Base-by-base conservation (phyloP, 1,140 invertebrate genomes). In the Drosophila neocordata region DNA sequence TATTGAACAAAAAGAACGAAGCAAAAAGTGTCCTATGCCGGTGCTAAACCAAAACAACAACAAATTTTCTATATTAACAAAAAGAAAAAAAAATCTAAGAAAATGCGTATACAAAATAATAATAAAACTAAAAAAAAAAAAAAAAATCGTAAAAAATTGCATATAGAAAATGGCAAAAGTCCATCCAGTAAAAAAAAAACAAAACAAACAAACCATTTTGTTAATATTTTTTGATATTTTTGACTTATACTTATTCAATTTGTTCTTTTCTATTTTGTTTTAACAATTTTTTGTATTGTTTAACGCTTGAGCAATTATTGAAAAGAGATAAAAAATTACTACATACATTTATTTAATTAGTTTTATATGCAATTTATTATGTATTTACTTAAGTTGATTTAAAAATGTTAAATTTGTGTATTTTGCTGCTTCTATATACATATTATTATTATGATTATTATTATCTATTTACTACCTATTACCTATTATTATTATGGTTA, bases 1-100 rank as follows among this genome's bases (percentile, higher is more conserved):
- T 48, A 48, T 48, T 48, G 15, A 75, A 82, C 65, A 81, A 87
- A 64, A 88, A 73, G 41, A 79, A 83, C 79, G 79, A 89, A 90
- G 84, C 74, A 90, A 56, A 56, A 56, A 90, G 89, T 90, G 84
- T 90, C 89, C 89, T 90, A 90, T 87, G 79, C 84, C 73, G 89
- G 89, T 90, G 89, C 89, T 89, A 87, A 90, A 78, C 84, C 84
- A 89, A 75, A 59, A 75, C 52, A 53, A 77, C 51, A 83, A 72
- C 63, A 72, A 73, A 69, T 87, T 88, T 82, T 77, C 78, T 65
- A 72, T 61, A 65, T 60, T 56, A 52, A 4, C 13, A 20, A 48
- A 48, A 48, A 3, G 7, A 48, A 48, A 48, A 48, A 41, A 44
- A 44, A 44, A 18, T 3, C 7, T 31, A 56, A 18, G 67, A 76